A percentile compares a stretch with the other conserved stretches of the same genome.
These are phyloP conservation scores for Oscheius sp. DNA, from an alignment of 2,888 invertebrate species.

Conservation along the genomic window DNA sequence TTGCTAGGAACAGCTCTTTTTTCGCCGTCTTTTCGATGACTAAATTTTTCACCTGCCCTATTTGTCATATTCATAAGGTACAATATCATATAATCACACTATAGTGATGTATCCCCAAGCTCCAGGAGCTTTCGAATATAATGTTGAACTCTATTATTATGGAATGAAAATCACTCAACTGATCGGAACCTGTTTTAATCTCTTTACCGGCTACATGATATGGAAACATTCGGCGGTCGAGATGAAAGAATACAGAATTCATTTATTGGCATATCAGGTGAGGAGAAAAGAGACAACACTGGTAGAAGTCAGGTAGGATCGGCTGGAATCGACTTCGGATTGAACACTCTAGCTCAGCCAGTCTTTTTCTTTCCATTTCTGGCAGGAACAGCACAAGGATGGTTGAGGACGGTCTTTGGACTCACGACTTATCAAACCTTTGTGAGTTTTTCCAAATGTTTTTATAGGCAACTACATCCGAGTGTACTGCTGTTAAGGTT, in stretches of 20 bases:
- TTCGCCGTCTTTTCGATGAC: no score
- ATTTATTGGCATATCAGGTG: neutral
- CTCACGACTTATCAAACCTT: neutral
- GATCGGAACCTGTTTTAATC: neutral
- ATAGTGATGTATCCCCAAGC: neutral
- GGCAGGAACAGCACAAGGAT: conserved; percentile 15
- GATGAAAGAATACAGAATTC: neutral
- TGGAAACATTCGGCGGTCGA: neutral
- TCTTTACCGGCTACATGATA: neutral
- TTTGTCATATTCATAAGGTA: no score
- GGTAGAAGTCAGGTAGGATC: no score
- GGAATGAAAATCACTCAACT: neutral
- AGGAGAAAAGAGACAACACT: neutral
- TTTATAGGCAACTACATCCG: neutral
- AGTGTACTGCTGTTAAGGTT: neutral
- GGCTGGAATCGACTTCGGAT: conserved; percentile 5
- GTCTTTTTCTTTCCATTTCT: conserved; percentile 16
- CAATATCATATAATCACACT: no score
- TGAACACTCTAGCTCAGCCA: conserved; percentile 12
- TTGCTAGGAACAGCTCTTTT: no score
- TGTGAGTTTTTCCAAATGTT: neutral
- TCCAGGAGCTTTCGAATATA: neutral
- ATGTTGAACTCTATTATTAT: neutral
- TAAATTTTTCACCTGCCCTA: no score
- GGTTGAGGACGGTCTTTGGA: conserved; percentile 12